Evolutionary conservation across 2,888 invertebrate genomes (phyloP).

Genomic region (Dilophus febrilis): DNA sequence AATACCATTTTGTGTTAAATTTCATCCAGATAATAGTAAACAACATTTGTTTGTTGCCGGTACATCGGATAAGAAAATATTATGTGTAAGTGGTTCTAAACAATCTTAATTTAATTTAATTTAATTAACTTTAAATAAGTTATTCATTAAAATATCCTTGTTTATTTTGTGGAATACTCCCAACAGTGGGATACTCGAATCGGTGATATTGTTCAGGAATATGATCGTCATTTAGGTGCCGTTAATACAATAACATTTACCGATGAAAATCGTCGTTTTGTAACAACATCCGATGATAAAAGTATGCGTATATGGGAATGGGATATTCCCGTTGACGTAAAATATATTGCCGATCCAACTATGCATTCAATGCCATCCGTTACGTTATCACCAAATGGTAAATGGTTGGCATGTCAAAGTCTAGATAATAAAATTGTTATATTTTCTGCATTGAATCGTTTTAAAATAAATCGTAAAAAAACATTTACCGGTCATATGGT

Average conservation of each 20-base stretch:
- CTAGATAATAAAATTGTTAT: conserved; percentile 99
- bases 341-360: conserved; percentile 97
- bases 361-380: conserved; percentile 99
- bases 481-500: conserved; percentile 98
- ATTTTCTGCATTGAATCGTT: conserved; percentile 91
- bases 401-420: conserved; percentile 98
- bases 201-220: conserved; percentile 93
- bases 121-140: conserved; percentile 1
- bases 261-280: conserved; percentile 93
- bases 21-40: conserved; percentile 92
- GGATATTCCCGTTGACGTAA: conserved; percentile 98
- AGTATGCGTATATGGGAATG: conserved; percentile 99
- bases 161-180: not conserved
- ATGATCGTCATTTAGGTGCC: conserved; percentile 95
- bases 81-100: conserved; percentile 61
- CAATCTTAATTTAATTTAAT: conserved; percentile 1
- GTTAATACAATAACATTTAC: conserved; percentile 99
- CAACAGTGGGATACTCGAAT: conserved; percentile 80
- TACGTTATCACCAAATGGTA: conserved; percentile 86
- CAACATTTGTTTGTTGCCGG: conserved; percentile 97
- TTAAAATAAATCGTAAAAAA: conserved; percentile 96
- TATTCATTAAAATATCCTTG: not conserved
- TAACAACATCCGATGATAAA: conserved; percentile 98
- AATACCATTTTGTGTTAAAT: conserved; percentile 95
- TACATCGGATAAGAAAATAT: conserved; percentile 97